Base-by-base conservation (phyloP, 2,888 invertebrate genomes). In the Dermolepida albohirtum region DNA sequence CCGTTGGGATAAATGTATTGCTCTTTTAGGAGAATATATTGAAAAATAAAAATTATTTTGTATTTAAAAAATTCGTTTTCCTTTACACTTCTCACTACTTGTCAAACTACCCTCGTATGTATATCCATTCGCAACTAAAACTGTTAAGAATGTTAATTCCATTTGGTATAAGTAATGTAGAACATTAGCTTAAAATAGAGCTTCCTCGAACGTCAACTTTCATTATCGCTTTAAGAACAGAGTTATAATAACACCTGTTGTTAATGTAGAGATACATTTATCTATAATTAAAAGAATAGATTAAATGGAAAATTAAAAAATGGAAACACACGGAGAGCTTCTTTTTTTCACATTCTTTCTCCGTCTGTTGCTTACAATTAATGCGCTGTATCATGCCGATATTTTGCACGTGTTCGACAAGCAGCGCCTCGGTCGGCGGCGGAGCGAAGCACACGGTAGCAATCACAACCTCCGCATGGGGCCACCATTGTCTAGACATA, bases 401-500 rank as follows among this genome's bases (percentile, higher is more conserved):
- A 54, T 68, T 68, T 68, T 68, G 68, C 68, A 73, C 71, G 72
- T 73, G 71, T 68, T 68, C 55, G 70, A 66, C 65, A 22, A 66
- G 70, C 72, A 72, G 71, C 68, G 70, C 69, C 71, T 68, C 71
- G 59, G 67, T 70, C 70, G 67, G 73, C 64, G 73, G 71, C 70
- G 70, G 75, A 70, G 74, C 73, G 72, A 72, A 73, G 74, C 77
- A 73, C 75, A 81, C 81, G 78, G 81, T 81, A 80, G 81, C 81
- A 81, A 81, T 81, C 79, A 78, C 76, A 73, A 74, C 73, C 80
- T 67, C 79, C 63, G 74, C 79, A 78, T 77, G 80, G 74, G 77
- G 76, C 74, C 77, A 17, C 74, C 71, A 77, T 81, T 81, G 80
- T 80, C 76, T 77, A 76, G 74, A 70, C 74, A 75, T 76, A 75